Percentiles rank a stretch among this genome's conserved stretches.
Conservation (phyloP, 2,888 invertebrate genomes). For the Dasysyrphus albostriatus region DNA sequence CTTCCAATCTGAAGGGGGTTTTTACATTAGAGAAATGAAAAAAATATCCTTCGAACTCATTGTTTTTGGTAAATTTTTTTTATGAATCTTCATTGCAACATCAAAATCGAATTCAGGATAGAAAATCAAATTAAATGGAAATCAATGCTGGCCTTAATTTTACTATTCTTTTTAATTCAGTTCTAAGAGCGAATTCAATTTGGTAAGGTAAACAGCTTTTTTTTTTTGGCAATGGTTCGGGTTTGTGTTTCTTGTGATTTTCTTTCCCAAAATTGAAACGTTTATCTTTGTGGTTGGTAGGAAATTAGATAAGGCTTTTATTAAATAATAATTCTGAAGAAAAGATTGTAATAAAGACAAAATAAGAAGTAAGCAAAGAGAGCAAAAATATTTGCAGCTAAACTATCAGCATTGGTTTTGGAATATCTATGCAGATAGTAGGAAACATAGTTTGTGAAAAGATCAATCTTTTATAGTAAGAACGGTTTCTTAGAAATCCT, state of each 20-base stretch:
- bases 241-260: neutral
- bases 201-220: neutral
- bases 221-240: neutral
- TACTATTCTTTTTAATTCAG: conserved; percentile 14
- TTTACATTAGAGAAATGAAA: conserved; percentile 3
- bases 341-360: neutral
- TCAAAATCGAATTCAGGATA: conserved; percentile 51
- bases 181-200: neutral
- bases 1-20: neutral
- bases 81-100: neutral
- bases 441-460: too few relatives aligned
- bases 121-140: conserved; percentile 62
- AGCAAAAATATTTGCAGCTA: too few relatives aligned
- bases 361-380: too few relatives aligned
- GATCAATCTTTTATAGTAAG: too few relatives aligned
- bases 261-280: too few relatives aligned
- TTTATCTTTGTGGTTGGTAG: too few relatives aligned
- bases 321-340: neutral
- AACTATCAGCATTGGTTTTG: too few relatives aligned
- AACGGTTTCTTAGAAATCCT: too few relatives aligned
- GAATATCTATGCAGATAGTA: too few relatives aligned
- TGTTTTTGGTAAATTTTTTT: conserved; percentile 3
- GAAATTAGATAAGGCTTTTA: neutral
- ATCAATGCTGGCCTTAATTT: conserved; percentile 53
- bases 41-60: conserved; percentile 30